Conservation (phyloP, 2,113 vertebrate species). For the Eurypyga helias region DNA sequence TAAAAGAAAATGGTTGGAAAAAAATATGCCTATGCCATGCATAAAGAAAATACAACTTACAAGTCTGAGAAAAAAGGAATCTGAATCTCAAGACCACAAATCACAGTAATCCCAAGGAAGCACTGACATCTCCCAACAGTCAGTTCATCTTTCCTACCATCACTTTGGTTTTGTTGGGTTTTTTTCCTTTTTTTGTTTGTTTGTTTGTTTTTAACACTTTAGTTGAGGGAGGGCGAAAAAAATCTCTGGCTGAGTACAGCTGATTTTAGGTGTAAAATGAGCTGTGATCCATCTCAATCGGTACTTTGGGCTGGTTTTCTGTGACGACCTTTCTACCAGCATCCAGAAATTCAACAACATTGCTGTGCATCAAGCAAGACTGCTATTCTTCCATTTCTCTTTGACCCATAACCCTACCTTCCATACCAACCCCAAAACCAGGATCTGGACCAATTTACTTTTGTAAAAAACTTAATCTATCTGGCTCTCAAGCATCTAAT, state of each 20-base stretch:
- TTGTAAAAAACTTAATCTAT: background rate
- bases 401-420: background rate
- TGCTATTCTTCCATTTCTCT: background rate
- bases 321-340: accelerated
- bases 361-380: background rate
- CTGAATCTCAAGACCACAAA: background rate
- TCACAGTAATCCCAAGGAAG: background rate
- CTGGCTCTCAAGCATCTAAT: background rate
- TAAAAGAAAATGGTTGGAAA: background rate
- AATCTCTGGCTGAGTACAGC: background rate
- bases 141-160: background rate
- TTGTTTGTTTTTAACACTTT: accelerated
- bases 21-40: background rate
- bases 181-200: too few species aligned
- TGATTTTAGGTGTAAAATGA: background rate
- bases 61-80: background rate
- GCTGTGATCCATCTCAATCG: background rate
- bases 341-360: accelerated
- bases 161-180: too few species aligned
- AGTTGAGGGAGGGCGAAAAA: too few species aligned
- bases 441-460: background rate
- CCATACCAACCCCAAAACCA: background rate
- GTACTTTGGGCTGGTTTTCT: background rate
- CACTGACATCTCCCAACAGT: background rate
- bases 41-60: background rate